Evolutionary conservation across 2,113 vertebrate genomes (phyloP), one percentile per base, ranked within the genome.

Genomic region (Urocolius indicus): DNA sequence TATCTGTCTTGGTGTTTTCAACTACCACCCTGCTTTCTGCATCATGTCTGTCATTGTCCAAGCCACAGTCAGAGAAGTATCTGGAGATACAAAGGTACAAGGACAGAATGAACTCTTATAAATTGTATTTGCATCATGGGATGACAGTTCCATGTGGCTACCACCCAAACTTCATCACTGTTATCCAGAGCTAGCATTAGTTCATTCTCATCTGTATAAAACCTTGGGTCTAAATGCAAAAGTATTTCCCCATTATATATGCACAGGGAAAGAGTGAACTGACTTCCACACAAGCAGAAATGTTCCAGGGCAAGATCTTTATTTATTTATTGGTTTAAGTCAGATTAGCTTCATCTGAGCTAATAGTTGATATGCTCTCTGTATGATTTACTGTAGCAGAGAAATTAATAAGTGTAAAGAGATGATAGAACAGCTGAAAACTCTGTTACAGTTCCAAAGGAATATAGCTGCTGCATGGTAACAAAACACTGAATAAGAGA

Each of bases 291-390:
- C 48, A 57, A 29, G 85, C 23, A 23, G 78, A 91, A 30, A 61
- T 8, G 5, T 75, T 92, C 69, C 65, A 93, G 46, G 46, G 36
- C 49, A 73, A 87, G 83, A 81, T 89, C 36, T 90, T 95, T 0
- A 92, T 88, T 97, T 95, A 84, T 96, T 94, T 90, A 93, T 68
- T 54, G 36, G 49, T 78, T 75, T 71, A 58, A 93, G 45, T 86
- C 66, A 82, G 86, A 96, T 58, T 15, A 75, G 76, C 83, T 91
- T 92, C 54, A 63, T 84, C 73, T 91, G 94, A 91, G n/a, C 84
- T 84, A 95, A 93, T 90, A 87, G 48, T 58, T 92, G 49, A 2
- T 87, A 41, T 41, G 38, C 38, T 87, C 71, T 54, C 8, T 58
- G 62, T 75, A n/a, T 79, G 86, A 94, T 95, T 91, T 95, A 87